Evolutionary conservation across 2,888 invertebrate genomes (phyloP), one percentile per base, ranked within the genome.

Genomic region (Sicus ferrugineus): DNA sequence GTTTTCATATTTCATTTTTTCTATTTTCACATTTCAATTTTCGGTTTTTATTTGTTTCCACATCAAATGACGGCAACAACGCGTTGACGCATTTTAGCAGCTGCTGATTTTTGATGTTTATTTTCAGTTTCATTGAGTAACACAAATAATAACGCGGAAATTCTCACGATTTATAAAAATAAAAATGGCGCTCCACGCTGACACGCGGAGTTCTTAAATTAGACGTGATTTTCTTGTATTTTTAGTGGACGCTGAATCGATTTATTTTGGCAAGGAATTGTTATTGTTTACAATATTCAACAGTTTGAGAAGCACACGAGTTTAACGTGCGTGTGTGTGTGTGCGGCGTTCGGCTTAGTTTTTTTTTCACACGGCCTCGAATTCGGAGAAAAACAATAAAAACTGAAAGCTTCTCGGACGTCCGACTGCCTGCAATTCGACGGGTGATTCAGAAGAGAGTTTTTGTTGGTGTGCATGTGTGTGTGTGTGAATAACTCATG

Each of bases 281-380:
- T 38, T 26, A n/a, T 28, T 38, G 16, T 23, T 42, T 50, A 58
- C 21, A 54, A 6, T 30, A 4, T 11, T 26, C 21, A 52, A 70
- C 70, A 73, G 73, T 74, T 75, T 73, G 23, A 73, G 61, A 73
- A 31, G 63, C 70, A 72, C 67, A 73, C 65, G 38, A 9, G 7
- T 19, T 52, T n/a, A n/a, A 28, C 26, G 31, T 4, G 26, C n/a
- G 50, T 21, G 19, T n/a, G 16, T 23, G 61, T 31, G 59, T 19
- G 31, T 31, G 19, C 19, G 34, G 31, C 7, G 31, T 23, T 59
- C 21, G 58, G 28, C 38, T 38, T n/a, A n/a, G n/a, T n/a, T n/a
- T n/a, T n/a, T n/a, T 11, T 11, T 38, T 42, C 42, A 23, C 61
- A 23, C 42, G 42, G 42, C 42, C 6, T 5, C 34, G 11, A 42